These are phyloP conservation scores for Moxostoma hubbsi DNA, from an alignment of 2,797 vertebrate genomes.

Conservation along the genomic window DNA sequence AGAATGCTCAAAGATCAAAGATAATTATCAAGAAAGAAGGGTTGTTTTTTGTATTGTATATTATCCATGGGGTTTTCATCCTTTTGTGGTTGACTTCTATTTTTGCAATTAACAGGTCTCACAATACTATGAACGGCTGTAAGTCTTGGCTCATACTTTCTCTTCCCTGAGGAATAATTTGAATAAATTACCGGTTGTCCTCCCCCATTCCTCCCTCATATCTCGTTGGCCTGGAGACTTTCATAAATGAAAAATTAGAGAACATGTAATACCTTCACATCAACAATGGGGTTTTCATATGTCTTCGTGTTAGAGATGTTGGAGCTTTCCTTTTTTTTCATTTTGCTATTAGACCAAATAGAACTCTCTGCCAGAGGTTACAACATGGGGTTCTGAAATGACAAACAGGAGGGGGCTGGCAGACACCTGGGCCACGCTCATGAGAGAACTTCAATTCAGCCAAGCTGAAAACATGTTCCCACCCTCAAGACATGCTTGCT, in stretches of 20 bases:
- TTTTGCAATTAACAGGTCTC: slow-evolving; percentile 28
- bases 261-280: slow-evolving; percentile 41
- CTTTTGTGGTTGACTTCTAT: not conserved
- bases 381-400: slow-evolving; percentile 15
- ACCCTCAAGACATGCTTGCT: slow-evolving; percentile 14
- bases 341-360: slow-evolving; percentile 40
- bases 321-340: slow-evolving; percentile 31
- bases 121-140: slow-evolving; percentile 31
- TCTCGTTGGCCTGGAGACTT: slow-evolving; percentile 20
- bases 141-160: slow-evolving; percentile 20
- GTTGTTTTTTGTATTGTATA: not conserved
- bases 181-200: slow-evolving; percentile 26
- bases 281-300: slow-evolving; percentile 38
- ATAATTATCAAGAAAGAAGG: too few relatives aligned
- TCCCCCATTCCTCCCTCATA: slow-evolving; percentile 2
- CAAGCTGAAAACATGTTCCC: not conserved
- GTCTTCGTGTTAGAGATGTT: not conserved
- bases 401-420: slow-evolving; percentile 29
- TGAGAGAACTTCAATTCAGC: slow-evolving; percentile 23
- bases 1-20: too few relatives aligned
- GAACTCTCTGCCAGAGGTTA: slow-evolving; percentile 18
- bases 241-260: slow-evolving; percentile 39
- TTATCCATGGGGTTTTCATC: not conserved
- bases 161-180: slow-evolving; percentile 30
- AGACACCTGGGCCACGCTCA: slow-evolving; percentile 41